Evolutionary conservation across 2,888 invertebrate species (phyloP).

Genomic region (Clistopyga incitator): DNA sequence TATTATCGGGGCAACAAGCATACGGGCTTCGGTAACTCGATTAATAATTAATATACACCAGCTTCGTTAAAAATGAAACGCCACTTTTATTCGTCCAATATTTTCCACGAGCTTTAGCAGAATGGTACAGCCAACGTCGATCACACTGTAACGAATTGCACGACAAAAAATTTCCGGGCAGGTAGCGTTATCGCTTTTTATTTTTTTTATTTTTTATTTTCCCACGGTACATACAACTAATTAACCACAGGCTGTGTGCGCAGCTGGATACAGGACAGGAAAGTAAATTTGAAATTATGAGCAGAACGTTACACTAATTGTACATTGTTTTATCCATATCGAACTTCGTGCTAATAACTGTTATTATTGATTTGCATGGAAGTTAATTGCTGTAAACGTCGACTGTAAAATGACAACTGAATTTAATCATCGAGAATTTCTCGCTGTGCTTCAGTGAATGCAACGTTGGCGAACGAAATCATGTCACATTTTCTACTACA

Average conservation of each 20-base stretch:
- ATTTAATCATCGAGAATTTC: background rate
- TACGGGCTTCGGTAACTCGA: conserved; percentile 41
- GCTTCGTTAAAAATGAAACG: background rate
- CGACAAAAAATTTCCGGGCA: background rate
- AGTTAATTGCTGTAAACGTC: background rate
- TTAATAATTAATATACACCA: conserved; percentile 10
- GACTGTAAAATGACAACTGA: too few species aligned
- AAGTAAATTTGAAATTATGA: background rate
- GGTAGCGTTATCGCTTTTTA: background rate
- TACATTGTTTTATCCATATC: background rate
- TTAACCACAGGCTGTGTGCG: background rate
- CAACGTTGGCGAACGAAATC: too few species aligned
- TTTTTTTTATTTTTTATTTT: too few species aligned
- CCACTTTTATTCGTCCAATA: conserved; percentile 6
- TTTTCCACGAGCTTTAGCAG: background rate
- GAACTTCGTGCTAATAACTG: background rate
- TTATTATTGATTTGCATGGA: too few species aligned
- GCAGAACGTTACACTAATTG: background rate
- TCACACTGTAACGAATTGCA: background rate
- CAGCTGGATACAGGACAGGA: too few species aligned
- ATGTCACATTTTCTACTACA: too few species aligned
- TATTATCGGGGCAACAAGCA: conserved; percentile 24
- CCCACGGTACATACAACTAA: too few species aligned
- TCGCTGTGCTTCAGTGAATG: background rate
- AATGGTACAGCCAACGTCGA: background rate